These are phyloP conservation scores for Hydrozoanthus tunicans DNA, from an alignment of 64 coral and sea anemone genomes.

Conservation along the genomic window DNA sequence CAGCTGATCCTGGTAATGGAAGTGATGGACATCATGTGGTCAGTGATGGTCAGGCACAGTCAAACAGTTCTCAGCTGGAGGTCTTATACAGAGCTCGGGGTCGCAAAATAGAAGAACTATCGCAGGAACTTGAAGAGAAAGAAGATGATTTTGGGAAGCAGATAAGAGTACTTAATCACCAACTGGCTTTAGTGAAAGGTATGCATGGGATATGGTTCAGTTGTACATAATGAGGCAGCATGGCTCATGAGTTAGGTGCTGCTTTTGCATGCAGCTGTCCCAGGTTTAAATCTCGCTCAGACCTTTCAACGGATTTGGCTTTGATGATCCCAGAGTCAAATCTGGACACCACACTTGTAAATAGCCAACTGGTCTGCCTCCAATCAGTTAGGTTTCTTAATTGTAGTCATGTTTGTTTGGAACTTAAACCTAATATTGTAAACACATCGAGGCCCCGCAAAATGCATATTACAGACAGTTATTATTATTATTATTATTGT, in stretches of 20 bases:
- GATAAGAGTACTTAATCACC: conserved; percentile 91
- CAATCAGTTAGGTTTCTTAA: too few species aligned
- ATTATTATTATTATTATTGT: neutral
- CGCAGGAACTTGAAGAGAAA: conserved; percentile 65
- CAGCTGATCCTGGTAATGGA: neutral
- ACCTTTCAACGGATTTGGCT: too few species aligned
- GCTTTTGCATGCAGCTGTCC: too few species aligned
- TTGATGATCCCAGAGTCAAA: too few species aligned
- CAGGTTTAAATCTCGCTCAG: too few species aligned
- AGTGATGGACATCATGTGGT: neutral
- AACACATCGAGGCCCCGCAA: too few species aligned
- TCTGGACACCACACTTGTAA: too few species aligned
- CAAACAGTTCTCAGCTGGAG: conserved; percentile 67
- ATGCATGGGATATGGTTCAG: neutral
- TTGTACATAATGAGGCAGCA: neutral
- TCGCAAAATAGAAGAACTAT: conserved; percentile 89
- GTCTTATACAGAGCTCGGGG: conserved; percentile 86
- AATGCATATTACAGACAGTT: neutral
- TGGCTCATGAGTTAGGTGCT: too few species aligned
- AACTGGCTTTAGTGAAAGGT: conserved; percentile 87
- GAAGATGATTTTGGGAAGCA: conserved; percentile 88
- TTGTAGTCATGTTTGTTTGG: too few species aligned
- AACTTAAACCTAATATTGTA: too few species aligned
- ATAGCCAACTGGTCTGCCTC: too few species aligned
- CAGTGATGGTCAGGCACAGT: neutral